Percentiles rank a stretch among this genome's conserved stretches.
These are phyloP conservation scores for Monochamus saltuarius DNA, from an alignment of 1,140 invertebrate species.

Conservation along the genomic window DNA sequence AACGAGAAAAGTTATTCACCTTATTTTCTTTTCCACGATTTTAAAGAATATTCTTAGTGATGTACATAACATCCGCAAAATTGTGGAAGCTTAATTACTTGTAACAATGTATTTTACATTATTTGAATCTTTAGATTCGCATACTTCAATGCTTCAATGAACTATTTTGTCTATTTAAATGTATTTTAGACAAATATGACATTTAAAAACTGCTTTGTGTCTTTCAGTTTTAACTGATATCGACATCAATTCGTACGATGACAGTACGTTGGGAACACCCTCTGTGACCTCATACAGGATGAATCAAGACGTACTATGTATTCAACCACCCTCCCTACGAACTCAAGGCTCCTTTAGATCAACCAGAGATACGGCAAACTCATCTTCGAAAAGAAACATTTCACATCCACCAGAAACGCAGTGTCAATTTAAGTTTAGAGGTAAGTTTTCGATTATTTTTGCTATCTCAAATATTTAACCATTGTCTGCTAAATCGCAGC, in stretches of 20 bases:
- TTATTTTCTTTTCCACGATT: no score
- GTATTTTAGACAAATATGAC: no score
- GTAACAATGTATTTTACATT: no score
- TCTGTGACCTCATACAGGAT: constrained; percentile 47
- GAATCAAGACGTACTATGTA: constrained; percentile 45
- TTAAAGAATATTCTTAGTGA: no score
- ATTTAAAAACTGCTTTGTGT: neutral
- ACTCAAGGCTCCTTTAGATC: constrained; percentile 42
- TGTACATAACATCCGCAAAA: no score
- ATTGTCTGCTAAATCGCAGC: neutral
- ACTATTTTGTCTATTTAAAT: no score
- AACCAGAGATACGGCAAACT: constrained; percentile 32
- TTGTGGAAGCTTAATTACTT: no score
- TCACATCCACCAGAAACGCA: constrained; percentile 26
- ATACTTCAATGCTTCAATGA: no score
- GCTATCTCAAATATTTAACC: neutral
- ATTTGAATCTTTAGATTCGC: no score
- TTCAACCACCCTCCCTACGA: constrained; percentile 45
- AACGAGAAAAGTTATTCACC: no score
- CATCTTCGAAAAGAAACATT: constrained; percentile 27
- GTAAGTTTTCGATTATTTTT: constrained; percentile 22
- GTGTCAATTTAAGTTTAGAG: constrained; percentile 42
- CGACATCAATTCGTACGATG: constrained; percentile 47
- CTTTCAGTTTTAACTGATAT: constrained; percentile 49
- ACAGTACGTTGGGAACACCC: constrained; percentile 44